Percentiles rank a stretch among this genome's conserved stretches.
phyloP scores from a whole-genome alignment of 2,113 vertebrate species.

The Lycaon pictus region DNA sequence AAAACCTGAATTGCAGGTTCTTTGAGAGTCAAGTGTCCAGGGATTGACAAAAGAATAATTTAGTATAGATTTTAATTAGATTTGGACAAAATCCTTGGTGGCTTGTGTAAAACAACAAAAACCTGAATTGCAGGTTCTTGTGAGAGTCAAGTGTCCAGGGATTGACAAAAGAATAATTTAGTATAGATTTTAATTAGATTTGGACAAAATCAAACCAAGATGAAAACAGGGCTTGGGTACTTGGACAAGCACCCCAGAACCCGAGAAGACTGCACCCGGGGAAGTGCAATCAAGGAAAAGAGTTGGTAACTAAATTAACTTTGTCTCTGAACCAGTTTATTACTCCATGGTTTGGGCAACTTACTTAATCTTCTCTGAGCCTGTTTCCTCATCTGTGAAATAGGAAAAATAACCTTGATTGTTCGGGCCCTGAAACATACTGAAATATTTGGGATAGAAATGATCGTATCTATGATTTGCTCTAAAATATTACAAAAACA shows the following conservation, averaged over 20 bases:
- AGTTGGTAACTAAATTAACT: neutral
- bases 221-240: neutral
- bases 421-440: neutral
- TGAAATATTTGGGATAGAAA: neutral
- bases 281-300: neutral
- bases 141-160: neutral
- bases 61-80: neutral
- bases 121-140: constrained; percentile 24
- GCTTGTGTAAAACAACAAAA: neutral
- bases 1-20: constrained; percentile 35
- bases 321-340: neutral
- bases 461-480: neutral
- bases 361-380: neutral
- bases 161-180: neutral
- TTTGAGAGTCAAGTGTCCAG: neutral
- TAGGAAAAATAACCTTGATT: neutral
- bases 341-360: neutral
- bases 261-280: neutral
- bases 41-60: neutral
- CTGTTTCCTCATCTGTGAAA: neutral
- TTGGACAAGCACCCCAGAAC: neutral
- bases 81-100: neutral
- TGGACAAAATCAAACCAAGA: neutral
- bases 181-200: neutral
- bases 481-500: neutral